A percentile compares a stretch with the other conserved stretches of the same genome.
Conservation (phyloP, 1,140 invertebrate genomes). For the Cataglyphis hispanica region DNA sequence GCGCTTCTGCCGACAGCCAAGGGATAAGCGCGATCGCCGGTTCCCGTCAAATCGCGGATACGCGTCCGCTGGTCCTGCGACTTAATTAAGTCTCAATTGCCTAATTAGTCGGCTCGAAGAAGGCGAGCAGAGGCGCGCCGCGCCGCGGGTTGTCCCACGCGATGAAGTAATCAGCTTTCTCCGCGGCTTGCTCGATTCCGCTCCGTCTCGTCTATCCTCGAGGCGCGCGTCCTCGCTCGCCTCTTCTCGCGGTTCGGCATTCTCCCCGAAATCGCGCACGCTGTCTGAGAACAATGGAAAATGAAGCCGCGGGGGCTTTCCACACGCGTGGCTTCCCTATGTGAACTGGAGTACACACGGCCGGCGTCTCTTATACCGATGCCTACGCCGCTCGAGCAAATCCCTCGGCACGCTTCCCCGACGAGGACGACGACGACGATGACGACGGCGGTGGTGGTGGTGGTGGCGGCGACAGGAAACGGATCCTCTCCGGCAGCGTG, state of each 20-base stretch:
- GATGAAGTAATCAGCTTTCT: slow-evolving; percentile 85
- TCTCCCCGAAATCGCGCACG: slow-evolving; percentile 74
- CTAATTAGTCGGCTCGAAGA: slow-evolving; percentile 81
- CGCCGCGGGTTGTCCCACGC: slow-evolving; percentile 79
- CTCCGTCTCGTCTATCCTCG: background rate
- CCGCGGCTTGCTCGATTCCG: slow-evolving; percentile 50
- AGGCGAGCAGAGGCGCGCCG: slow-evolving; percentile 56
- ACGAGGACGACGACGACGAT: background rate
- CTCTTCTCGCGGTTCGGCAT: slow-evolving; percentile 21
- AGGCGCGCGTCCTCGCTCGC: slow-evolving; percentile 4
- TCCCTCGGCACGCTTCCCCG: slow-evolving; percentile 24
- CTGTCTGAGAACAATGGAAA: slow-evolving; percentile 78
- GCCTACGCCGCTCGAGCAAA: background rate
- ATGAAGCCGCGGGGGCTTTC: slow-evolving; percentile 81
- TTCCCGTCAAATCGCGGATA: slow-evolving; percentile 30
- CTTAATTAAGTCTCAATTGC: slow-evolving; percentile 83
- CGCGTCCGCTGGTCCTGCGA: slow-evolving; percentile 57
- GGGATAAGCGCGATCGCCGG: background rate
- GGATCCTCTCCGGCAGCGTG: slow-evolving; percentile 61
- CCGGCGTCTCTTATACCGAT: slow-evolving; percentile 30
- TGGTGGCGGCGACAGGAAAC: slow-evolving; percentile 66
- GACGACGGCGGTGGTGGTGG: background rate
- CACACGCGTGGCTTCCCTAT: slow-evolving; percentile 75
- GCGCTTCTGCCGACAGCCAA: background rate
- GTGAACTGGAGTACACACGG: slow-evolving; percentile 75